Conservation (phyloP, 2,888 invertebrate species). For the Zootermopsis nevadensis region DNA sequence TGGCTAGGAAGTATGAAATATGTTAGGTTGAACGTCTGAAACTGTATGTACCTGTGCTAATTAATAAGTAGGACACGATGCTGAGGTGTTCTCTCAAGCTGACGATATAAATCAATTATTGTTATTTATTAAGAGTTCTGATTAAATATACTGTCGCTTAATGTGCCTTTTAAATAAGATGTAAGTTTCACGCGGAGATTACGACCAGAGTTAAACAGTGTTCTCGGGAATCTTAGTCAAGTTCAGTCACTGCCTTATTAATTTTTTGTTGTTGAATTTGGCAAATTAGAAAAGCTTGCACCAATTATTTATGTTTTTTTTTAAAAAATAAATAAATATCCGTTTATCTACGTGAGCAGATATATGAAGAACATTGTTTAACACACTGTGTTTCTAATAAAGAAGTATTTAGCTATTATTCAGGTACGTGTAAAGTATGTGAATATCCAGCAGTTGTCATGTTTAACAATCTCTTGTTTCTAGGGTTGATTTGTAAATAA, state of each 20-base stretch:
- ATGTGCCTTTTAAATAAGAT: conserved; percentile 33
- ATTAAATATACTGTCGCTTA: neutral
- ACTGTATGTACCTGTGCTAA: conserved; percentile 31
- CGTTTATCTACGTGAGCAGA: neutral
- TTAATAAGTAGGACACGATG: conserved; percentile 17
- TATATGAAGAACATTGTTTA: conserved; percentile 19
- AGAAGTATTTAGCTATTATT: conserved; percentile 11
- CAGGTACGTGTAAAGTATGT: conserved; percentile 7
- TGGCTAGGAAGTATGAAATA: neutral
- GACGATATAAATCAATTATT: neutral
- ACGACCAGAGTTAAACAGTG: conserved; percentile 15
- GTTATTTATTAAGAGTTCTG: conserved; percentile 32
- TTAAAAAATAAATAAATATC: neutral
- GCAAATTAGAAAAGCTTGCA: conserved; percentile 5
- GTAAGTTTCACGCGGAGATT: neutral
- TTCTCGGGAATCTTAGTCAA: conserved; percentile 19
- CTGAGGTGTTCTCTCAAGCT: neutral
- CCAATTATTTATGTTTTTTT: neutral
- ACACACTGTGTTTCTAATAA: conserved; percentile 24
- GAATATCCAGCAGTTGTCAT: neutral
- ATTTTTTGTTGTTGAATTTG: conserved; percentile 17
- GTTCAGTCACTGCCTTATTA: conserved; percentile 32
- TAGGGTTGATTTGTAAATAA: conserved; percentile 27
- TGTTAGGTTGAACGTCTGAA: neutral
- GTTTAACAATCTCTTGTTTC: conserved; percentile 27